These are phyloP conservation scores for Loris lydekkerianus DNA, from an alignment of 2,797 vertebrate species.

Conservation along the genomic window DNA sequence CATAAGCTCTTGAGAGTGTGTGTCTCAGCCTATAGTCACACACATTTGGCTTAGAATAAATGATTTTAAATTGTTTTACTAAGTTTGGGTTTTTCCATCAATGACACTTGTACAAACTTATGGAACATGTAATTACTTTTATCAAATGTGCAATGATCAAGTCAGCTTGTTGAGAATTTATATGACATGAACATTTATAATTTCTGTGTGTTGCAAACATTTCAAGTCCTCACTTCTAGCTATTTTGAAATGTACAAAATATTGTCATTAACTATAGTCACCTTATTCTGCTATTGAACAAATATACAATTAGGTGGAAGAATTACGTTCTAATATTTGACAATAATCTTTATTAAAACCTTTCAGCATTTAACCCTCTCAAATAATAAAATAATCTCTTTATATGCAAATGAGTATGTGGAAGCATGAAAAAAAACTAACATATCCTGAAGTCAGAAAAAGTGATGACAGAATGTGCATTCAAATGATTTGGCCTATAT, in stretches of 20 bases:
- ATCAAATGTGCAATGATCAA: not conserved
- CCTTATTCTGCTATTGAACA: not conserved
- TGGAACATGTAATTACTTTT: not conserved
- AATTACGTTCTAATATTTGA: not conserved
- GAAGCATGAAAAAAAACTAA: conserved; percentile 13
- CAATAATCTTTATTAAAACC: not conserved
- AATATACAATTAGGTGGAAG: not conserved
- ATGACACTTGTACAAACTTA: not conserved
- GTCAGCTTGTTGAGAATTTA: not conserved
- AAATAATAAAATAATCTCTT: conserved; percentile 54
- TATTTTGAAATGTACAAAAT: not conserved
- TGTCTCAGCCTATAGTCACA: not conserved
- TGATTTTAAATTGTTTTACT: not conserved
- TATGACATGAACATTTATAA: not conserved
- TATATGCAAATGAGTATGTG: not conserved
- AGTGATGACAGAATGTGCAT: conserved; percentile 24
- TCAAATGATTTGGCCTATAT: conserved; percentile 28
- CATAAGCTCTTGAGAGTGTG: not conserved
- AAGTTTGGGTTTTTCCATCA: not conserved
- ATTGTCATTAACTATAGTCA: not conserved
- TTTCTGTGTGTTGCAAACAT: not conserved
- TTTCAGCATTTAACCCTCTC: not conserved
- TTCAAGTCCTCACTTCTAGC: not conserved
- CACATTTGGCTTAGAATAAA: not conserved
- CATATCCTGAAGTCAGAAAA: not conserved